A percentile compares a stretch with the other conserved stretches of the same genome.
phyloP scores from a whole-genome alignment of 2,888 invertebrate genomes.

The Polyommatus icarus region DNA sequence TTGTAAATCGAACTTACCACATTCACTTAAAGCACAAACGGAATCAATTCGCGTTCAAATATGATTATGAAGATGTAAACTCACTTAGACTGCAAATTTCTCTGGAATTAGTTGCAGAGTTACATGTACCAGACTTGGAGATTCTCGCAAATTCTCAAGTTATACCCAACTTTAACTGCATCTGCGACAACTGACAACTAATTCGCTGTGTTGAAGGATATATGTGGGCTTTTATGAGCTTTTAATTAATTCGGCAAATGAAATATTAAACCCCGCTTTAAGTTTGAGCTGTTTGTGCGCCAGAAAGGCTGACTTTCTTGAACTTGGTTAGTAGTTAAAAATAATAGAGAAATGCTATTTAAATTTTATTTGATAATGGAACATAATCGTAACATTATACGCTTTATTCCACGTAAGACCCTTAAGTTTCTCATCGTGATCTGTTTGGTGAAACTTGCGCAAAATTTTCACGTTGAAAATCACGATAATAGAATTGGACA shows the following conservation, averaged over 20 bases:
- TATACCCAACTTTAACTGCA: slow-evolving; percentile 41
- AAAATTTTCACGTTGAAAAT: too few relatives aligned
- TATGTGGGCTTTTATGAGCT: slow-evolving; percentile 7
- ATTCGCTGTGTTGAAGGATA: neutral
- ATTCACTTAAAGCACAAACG: slow-evolving; percentile 3
- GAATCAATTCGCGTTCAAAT: slow-evolving; percentile 44
- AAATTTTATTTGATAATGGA: too few relatives aligned
- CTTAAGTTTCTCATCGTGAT: too few relatives aligned
- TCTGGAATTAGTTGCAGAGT: slow-evolving; percentile 56
- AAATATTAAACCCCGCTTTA: neutral
- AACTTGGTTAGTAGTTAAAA: neutral
- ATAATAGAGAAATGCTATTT: too few relatives aligned
- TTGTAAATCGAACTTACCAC: neutral
- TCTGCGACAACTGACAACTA: slow-evolving; percentile 20
- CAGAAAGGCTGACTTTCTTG: neutral
- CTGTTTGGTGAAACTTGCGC: too few relatives aligned
- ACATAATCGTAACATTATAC: too few relatives aligned
- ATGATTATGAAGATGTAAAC: slow-evolving; percentile 44
- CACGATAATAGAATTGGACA: too few relatives aligned
- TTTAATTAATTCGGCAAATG: neutral
- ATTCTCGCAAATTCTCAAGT: slow-evolving; percentile 39
- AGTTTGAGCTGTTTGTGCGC: neutral
- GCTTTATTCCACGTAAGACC: too few relatives aligned
- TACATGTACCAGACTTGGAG: slow-evolving; percentile 40
- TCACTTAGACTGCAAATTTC: slow-evolving; percentile 52